These are phyloP conservation scores for Meloidogyne hapla DNA, from an alignment of 1,140 invertebrate species.

Conservation along the genomic window DNA sequence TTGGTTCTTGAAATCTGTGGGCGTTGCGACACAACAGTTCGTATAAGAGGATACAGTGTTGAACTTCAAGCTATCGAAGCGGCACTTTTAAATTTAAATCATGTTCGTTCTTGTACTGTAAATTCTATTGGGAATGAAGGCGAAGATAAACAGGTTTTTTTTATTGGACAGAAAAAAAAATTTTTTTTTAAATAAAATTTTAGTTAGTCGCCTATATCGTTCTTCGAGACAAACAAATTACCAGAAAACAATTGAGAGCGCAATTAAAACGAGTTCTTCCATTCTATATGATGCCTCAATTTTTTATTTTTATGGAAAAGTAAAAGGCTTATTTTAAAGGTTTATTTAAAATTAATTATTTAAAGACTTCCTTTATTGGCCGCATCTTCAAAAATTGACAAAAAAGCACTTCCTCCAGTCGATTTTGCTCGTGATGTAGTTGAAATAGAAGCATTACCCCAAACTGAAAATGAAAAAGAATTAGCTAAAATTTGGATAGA, in stretches of 20 bases:
- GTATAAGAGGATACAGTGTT: constrained; percentile 69
- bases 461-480: constrained; percentile 64
- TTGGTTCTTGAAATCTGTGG: constrained; percentile 68
- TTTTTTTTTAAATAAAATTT: background rate
- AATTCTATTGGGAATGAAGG: constrained; percentile 67
- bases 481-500: constrained; percentile 65
- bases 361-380: constrained; percentile 65
- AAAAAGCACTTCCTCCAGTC: constrained; percentile 64
- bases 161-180: background rate
- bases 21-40: constrained; percentile 68
- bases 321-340: constrained; percentile 40
- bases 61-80: constrained; percentile 69
- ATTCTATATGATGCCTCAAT: constrained; percentile 69
- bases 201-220: constrained; percentile 68
- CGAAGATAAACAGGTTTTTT: constrained; percentile 65
- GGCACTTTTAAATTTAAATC: constrained; percentile 65
- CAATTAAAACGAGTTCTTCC: constrained; percentile 67
- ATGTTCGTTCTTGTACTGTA: constrained; percentile 66
- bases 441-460: constrained; percentile 64
- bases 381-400: constrained; percentile 66
- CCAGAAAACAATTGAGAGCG: constrained; percentile 65
- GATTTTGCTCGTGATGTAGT: constrained; percentile 56
- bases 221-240: constrained; percentile 57
- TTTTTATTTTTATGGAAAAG: constrained; percentile 67
- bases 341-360: background rate